Conservation (phyloP, 2,797 vertebrate genomes). For the Epinephelus malabaricus region DNA sequence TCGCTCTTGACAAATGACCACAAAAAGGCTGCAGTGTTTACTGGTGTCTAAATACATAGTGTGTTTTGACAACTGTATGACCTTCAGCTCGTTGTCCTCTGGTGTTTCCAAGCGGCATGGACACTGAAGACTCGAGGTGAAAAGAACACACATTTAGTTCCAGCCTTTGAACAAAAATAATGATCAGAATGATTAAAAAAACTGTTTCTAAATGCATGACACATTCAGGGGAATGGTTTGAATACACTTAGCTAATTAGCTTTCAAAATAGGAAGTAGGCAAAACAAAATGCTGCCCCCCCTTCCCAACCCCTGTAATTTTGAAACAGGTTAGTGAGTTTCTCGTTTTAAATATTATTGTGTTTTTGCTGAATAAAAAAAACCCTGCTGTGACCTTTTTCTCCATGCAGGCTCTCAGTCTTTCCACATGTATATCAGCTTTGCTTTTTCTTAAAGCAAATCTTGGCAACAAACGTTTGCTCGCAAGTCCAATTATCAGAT, state of each 20-base stretch:
- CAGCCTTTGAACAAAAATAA: slow-evolving; percentile 74
- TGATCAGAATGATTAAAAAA: slow-evolving; percentile 59
- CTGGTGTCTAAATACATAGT: slow-evolving; percentile 34
- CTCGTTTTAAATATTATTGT: slow-evolving; percentile 6
- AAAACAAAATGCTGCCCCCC: slow-evolving; percentile 53
- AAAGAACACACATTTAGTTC: slow-evolving; percentile 55
- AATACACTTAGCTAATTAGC: slow-evolving; percentile 67
- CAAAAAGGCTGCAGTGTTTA: slow-evolving; percentile 55
- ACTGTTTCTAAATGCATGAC: slow-evolving; percentile 47
- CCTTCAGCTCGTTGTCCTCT: slow-evolving; percentile 56
- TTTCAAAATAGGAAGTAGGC: slow-evolving; percentile 51
- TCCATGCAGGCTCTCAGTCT: background rate
- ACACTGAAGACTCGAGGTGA: slow-evolving; percentile 39
- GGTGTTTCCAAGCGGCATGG: slow-evolving; percentile 43
- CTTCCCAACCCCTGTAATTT: slow-evolving; percentile 21
- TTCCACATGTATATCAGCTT: background rate
- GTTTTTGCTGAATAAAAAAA: background rate
- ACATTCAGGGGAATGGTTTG: slow-evolving; percentile 48
- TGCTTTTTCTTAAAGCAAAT: slow-evolving; percentile 13
- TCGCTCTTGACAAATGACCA: slow-evolving; percentile 65
- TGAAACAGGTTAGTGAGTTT: slow-evolving; percentile 24
- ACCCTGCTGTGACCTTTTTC: background rate
- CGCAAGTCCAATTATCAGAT: slow-evolving; percentile 38
- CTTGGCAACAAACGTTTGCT: slow-evolving; percentile 10
- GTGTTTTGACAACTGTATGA: slow-evolving; percentile 66